A percentile compares a stretch with the other conserved stretches of the same genome.
Conservation (phyloP, 2,888 invertebrate species). For the Brachypalpus laphriformis region DNA sequence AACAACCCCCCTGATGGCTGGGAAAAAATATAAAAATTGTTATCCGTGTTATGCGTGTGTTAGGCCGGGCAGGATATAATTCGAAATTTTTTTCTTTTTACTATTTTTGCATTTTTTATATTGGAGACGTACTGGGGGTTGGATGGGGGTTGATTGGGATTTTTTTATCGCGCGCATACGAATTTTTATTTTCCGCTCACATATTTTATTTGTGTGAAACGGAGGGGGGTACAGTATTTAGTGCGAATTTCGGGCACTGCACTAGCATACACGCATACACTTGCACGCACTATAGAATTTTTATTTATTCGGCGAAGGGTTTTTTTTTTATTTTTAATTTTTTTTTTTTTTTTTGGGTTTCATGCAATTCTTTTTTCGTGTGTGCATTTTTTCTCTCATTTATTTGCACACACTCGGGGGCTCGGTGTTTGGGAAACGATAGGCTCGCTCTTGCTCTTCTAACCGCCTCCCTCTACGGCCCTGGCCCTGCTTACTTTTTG, state of each 20-base stretch:
- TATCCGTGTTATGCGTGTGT: conserved; percentile 73
- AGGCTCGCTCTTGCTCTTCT: conserved; percentile 69
- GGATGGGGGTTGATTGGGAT: conserved; percentile 41
- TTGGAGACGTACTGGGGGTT: conserved; percentile 38
- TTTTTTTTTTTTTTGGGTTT: conserved; percentile 42
- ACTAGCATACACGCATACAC: conserved; percentile 69
- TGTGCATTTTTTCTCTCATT: conserved; percentile 73
- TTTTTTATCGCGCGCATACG: conserved; percentile 65
- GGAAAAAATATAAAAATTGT: conserved; percentile 70
- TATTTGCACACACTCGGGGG: conserved; percentile 70
- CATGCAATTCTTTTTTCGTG: conserved; percentile 71
- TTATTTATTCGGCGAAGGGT: conserved; percentile 79
- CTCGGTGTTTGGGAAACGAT: conserved; percentile 61
- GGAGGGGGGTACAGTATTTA: conserved; percentile 32
- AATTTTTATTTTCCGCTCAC: conserved; percentile 71
- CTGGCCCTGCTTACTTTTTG: conserved; percentile 53
- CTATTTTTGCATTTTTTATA: conserved; percentile 1
- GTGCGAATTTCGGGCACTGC: conserved; percentile 64
- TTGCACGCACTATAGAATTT: conserved; percentile 75
- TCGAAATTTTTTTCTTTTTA: conserved; percentile 24
- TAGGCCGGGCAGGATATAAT: conserved; percentile 71
- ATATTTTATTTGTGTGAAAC: conserved; percentile 67
- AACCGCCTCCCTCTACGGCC: conserved; percentile 58
- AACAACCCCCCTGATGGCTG: not conserved
- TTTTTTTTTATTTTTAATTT: conserved; percentile 30